Evolutionary conservation across 2,888 invertebrate species (phyloP).

Genomic region (Andrena haemorrhoa): DNA sequence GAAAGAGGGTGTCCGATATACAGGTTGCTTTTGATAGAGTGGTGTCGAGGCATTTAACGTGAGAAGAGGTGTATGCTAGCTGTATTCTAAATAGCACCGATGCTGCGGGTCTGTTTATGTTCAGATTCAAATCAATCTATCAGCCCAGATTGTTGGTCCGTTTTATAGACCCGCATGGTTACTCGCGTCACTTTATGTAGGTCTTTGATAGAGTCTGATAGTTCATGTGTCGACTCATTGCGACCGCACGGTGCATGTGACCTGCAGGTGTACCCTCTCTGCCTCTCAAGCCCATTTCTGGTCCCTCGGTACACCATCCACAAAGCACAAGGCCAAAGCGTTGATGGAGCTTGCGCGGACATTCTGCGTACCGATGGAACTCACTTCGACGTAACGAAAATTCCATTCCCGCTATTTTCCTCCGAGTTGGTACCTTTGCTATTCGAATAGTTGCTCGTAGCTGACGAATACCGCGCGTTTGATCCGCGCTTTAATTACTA

Average conservation of each 20-base stretch:
- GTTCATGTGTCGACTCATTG: neutral
- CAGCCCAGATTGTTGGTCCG: neutral
- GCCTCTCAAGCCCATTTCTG: neutral
- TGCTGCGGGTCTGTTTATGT: neutral
- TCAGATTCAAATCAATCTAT: neutral
- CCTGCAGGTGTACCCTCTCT: neutral
- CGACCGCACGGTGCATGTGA: neutral
- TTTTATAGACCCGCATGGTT: neutral
- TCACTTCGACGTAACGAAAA: conserved; percentile 12
- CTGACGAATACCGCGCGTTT: neutral
- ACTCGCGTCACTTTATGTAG: neutral
- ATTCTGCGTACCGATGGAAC: conserved; percentile 13
- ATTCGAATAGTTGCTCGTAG: neutral
- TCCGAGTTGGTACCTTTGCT: neutral
- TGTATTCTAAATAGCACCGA: neutral
- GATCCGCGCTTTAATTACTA: conserved; percentile 37
- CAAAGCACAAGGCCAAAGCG: neutral
- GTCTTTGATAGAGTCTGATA: neutral
- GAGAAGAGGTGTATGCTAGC: neutral
- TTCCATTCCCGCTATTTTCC: neutral
- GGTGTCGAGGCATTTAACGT: neutral
- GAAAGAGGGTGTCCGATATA: neutral
- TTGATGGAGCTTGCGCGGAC: neutral
- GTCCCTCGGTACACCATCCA: neutral
- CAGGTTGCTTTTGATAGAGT: neutral